Evolutionary conservation across 2,113 vertebrate species (phyloP).

Genomic region (Gopherus flavomarginatus): DNA sequence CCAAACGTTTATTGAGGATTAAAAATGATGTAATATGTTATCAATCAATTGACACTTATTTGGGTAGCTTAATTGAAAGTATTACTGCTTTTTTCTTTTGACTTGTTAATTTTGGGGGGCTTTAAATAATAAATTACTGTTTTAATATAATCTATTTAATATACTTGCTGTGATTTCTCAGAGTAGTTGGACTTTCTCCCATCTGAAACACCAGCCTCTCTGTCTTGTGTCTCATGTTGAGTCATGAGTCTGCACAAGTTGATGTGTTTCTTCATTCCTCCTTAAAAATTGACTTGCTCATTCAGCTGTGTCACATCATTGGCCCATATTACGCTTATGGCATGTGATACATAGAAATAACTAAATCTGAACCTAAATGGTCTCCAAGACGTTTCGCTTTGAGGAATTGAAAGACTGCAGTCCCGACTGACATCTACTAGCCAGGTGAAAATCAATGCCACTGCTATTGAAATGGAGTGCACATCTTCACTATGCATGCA

Average conservation of each 20-base stretch:
- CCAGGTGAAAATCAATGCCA: neutral
- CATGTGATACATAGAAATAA: accelerated
- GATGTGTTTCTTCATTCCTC: neutral
- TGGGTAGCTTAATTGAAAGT: slow-evolving; percentile 54
- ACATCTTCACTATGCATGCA: accelerated
- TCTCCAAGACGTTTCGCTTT: neutral
- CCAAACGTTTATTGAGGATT: slow-evolving; percentile 69
- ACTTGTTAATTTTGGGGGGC: slow-evolving; percentile 62
- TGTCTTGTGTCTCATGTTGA: neutral
- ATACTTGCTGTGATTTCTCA: neutral
- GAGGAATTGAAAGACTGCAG: neutral
- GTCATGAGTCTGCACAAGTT: neutral
- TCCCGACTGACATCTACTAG: neutral
- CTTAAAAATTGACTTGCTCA: neutral
- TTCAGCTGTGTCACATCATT: neutral
- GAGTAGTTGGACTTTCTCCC: neutral
- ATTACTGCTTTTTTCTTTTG: slow-evolving; percentile 48
- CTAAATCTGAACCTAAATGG: neutral
- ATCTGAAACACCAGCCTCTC: neutral
- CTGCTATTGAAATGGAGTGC: neutral
- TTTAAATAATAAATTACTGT: neutral
- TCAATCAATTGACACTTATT: slow-evolving; percentile 51
- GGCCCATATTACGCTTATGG: neutral
- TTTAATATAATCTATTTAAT: neutral
- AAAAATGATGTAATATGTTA: slow-evolving; percentile 66